A percentile compares a stretch with the other conserved stretches of the same genome.
These are phyloP conservation scores for Myoxocephalus aenaeus DNA, from an alignment of 2,797 vertebrate genomes.

Conservation along the genomic window DNA sequence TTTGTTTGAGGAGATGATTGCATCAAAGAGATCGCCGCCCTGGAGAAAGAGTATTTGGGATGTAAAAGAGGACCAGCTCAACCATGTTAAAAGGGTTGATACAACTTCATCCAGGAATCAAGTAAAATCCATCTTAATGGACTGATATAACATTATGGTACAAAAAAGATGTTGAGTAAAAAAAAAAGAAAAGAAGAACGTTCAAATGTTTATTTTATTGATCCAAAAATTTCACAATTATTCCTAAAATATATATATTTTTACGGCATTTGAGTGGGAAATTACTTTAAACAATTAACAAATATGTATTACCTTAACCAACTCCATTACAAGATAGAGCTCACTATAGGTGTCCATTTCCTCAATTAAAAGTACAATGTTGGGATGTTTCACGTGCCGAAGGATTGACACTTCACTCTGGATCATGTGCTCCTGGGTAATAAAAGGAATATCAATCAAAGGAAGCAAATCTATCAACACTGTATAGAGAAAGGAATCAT, in stretches of 20 bases:
- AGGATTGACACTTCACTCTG: conserved; percentile 98
- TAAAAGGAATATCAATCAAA: background rate
- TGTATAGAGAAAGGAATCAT: background rate
- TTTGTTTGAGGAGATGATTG: conserved; percentile 96
- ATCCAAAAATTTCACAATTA: background rate
- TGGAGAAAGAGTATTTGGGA: conserved; percentile 68
- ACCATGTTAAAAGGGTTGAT: background rate
- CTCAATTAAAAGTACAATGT: conserved; percentile 97
- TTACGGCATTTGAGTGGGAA: background rate
- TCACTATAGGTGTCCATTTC: conserved; percentile 95
- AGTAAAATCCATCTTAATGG: background rate
- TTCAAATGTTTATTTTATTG: background rate
- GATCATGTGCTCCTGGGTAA: conserved; percentile 95
- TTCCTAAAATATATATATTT: background rate
- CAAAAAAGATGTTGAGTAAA: background rate
- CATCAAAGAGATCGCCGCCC: conserved; percentile 98
- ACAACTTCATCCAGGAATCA: background rate
- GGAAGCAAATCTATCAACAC: background rate
- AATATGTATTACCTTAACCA: conserved; percentile 90
- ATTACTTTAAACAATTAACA: background rate
- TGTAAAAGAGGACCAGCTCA: background rate
- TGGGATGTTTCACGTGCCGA: conserved; percentile 96
- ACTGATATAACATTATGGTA: background rate
- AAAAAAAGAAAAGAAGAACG: too few relatives aligned
- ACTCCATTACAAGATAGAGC: conserved; percentile 97